These are phyloP conservation scores for Brevipalpus yothersi DNA, from an alignment of 1,140 invertebrate genomes.

Conservation along the genomic window DNA sequence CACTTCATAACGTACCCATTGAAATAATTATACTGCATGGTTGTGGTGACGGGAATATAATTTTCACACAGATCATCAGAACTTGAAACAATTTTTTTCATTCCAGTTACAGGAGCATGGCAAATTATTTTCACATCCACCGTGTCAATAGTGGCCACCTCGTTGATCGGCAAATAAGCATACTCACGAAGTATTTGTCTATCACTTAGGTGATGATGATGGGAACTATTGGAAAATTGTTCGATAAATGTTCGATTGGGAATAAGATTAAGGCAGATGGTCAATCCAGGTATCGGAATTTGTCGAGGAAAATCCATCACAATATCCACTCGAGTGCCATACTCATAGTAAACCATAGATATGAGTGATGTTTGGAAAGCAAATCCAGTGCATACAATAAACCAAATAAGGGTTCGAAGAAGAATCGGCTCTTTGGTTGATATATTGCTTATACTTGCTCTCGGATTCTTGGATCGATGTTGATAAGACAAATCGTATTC, in stretches of 20 bases:
- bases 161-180: no score
- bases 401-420: neutral
- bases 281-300: neutral
- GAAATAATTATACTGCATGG: neutral
- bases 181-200: no score
- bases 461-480: no score
- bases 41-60: neutral
- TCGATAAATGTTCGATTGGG: neutral
- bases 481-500: no score
- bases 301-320: neutral
- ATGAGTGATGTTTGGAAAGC: neutral
- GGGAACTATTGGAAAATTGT: neutral
- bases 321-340: neutral
- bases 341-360: neutral
- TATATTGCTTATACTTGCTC: no score
- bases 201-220: neutral
- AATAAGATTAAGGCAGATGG: neutral
- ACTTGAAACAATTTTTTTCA: neutral
- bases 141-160: neutral
- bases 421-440: no score
- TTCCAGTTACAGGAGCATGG: neutral
- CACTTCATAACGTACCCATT: neutral
- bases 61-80: neutral
- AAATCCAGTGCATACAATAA: neutral
- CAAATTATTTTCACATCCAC: neutral